phyloP scores from a whole-genome alignment of 2,888 invertebrate genomes.

The Plagodis dolabraria region DNA sequence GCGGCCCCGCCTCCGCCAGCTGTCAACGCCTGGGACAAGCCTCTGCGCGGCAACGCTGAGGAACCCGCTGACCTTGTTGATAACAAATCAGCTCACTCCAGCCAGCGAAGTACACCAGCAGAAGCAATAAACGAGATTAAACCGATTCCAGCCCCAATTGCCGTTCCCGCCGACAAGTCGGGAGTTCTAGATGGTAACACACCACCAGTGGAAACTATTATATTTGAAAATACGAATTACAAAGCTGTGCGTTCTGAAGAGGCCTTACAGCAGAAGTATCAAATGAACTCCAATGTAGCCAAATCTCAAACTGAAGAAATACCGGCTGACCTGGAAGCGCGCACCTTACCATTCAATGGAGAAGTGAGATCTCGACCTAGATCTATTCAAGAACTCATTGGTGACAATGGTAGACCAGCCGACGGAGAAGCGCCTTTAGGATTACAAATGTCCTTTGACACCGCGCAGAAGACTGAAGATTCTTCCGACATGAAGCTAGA shows the following conservation, averaged over 20 bases:
- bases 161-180: conserved; percentile 74
- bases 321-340: conserved; percentile 77
- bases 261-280: conserved; percentile 87
- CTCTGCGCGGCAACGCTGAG: conserved; percentile 85
- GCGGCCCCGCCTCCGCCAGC: conserved; percentile 88
- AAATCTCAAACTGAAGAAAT: conserved; percentile 82
- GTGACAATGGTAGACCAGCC: conserved; percentile 64
- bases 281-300: conserved; percentile 65
- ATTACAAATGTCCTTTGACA: conserved; percentile 88
- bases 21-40: conserved; percentile 94
- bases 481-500: conserved; percentile 95
- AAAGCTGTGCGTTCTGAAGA: conserved; percentile 90
- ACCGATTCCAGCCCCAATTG: conserved; percentile 46
- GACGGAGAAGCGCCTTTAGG: conserved; percentile 78
- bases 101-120: conserved; percentile 76
- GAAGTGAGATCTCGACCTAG: conserved; percentile 74
- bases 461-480: conserved; percentile 87
- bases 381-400: conserved; percentile 78
- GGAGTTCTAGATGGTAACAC: conserved; percentile 89
- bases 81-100: conserved; percentile 71
- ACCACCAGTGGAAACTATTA: conserved; percentile 93
- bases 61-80: conserved; percentile 62
- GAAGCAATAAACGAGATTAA: conserved; percentile 66
- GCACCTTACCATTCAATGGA: conserved; percentile 69
- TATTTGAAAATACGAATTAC: conserved; percentile 96